Percentiles rank a stretch among this genome's conserved stretches.
Conservation (phyloP, 2,113 vertebrate species). For the Alectura lathami region DNA sequence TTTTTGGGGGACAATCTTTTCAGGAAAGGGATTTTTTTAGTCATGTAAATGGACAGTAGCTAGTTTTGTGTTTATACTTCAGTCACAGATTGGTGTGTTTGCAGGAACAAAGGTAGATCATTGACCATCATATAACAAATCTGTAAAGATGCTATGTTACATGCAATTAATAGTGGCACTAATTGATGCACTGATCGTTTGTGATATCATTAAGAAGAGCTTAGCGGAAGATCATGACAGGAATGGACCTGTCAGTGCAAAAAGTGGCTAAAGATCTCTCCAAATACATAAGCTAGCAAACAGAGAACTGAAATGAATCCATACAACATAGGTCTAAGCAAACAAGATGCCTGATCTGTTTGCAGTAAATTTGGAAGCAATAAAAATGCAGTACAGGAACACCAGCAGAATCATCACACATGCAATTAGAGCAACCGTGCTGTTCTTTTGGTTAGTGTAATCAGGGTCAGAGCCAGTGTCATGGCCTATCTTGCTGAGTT, state of each 20-base stretch:
- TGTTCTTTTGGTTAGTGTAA: not conserved
- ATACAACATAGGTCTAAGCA: not conserved
- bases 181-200: not conserved
- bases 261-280: not conserved
- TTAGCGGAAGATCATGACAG: not conserved
- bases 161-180: not conserved
- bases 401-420: not conserved
- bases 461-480: not conserved
- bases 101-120: not conserved
- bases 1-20: not conserved
- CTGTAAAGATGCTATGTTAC: not conserved
- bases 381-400: not conserved
- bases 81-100: not conserved
- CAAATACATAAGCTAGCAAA: not conserved
- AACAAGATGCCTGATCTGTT: not conserved
- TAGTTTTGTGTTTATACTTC: not conserved
- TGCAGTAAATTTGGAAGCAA: not conserved
- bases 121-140: not conserved
- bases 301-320: not conserved
- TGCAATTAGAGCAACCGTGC: not conserved
- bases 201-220: not conserved
- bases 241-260: not conserved
- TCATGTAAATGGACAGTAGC: not conserved
- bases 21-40: not conserved
- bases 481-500: not conserved